Percentiles rank a stretch among this genome's conserved stretches.
These are phyloP conservation scores for Dendroctonus valens DNA, from an alignment of 1,140 invertebrate genomes.

Conservation along the genomic window DNA sequence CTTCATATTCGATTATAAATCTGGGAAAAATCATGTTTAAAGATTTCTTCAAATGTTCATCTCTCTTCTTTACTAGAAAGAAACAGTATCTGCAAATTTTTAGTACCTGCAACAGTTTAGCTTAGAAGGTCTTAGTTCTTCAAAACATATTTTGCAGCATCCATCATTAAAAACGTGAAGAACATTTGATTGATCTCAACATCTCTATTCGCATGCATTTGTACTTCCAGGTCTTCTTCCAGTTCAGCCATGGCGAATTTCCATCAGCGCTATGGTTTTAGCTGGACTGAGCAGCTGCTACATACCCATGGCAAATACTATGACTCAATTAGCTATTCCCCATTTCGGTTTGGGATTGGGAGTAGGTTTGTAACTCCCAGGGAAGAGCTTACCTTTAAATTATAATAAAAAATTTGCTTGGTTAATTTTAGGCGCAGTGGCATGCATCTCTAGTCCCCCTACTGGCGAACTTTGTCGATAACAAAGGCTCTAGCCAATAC, in stretches of 20 bases:
- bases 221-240: constrained; percentile 43
- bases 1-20: no score
- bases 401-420: not conserved
- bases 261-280: constrained; percentile 43
- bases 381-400: not conserved
- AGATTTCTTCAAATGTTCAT: no score
- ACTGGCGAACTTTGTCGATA: constrained; percentile 72
- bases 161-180: no score
- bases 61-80: no score
- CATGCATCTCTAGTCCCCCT: constrained; percentile 76
- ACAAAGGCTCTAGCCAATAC: constrained; percentile 70
- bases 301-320: constrained; percentile 64
- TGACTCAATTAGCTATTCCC: constrained; percentile 65
- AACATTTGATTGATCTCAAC: no score
- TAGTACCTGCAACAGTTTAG: no score
- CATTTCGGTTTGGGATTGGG: constrained; percentile 71
- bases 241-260: constrained; percentile 46
- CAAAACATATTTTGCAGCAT: no score
- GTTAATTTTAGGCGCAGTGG: constrained; percentile 55
- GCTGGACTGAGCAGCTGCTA: constrained; percentile 45
- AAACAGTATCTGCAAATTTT: no score
- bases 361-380: constrained; percentile 56
- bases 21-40: no score
- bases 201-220: not conserved
- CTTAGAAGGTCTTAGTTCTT: no score